Conservation (phyloP, 2,113 vertebrate genomes). For the Scortum barcoo region DNA sequence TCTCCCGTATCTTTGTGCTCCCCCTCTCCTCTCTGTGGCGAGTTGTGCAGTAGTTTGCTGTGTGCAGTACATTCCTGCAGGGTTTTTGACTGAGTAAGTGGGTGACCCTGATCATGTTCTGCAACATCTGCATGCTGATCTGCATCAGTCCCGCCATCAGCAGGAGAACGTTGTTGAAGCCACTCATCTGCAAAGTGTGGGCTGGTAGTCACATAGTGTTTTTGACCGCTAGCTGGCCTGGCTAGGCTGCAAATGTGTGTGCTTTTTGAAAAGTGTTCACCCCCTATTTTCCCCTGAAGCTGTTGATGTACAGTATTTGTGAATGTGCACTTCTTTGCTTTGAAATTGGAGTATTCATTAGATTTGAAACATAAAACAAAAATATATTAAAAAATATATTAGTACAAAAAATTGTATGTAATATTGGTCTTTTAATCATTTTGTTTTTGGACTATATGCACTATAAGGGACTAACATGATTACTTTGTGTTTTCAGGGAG, state of each 20-base stretch:
- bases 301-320: constrained; percentile 25
- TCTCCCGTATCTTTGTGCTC: background rate
- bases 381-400: background rate
- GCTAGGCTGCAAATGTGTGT: constrained; percentile 62
- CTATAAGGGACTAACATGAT: constrained; percentile 26
- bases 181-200: constrained; percentile 63
- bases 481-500: constrained; percentile 87
- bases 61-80: constrained; percentile 68
- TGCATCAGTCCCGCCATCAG: constrained; percentile 55
- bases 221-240: constrained; percentile 56
- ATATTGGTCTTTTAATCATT: background rate
- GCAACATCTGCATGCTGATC: constrained; percentile 74
- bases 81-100: constrained; percentile 49
- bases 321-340: constrained; percentile 29
- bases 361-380: constrained; percentile 1
- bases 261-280: constrained; percentile 45
- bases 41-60: constrained; percentile 68
- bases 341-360: background rate
- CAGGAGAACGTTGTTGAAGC: constrained; percentile 52
- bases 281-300: constrained; percentile 18
- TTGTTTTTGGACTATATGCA: background rate
- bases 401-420: too few relatives aligned
- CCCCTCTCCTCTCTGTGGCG: constrained; percentile 50
- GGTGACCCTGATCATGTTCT: constrained; percentile 48
- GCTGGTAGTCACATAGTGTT: constrained; percentile 62